A percentile compares a stretch with the other conserved stretches of the same genome.
These are phyloP conservation scores for Ceratina australensis DNA, from an alignment of 1,140 invertebrate genomes.

Conservation along the genomic window DNA sequence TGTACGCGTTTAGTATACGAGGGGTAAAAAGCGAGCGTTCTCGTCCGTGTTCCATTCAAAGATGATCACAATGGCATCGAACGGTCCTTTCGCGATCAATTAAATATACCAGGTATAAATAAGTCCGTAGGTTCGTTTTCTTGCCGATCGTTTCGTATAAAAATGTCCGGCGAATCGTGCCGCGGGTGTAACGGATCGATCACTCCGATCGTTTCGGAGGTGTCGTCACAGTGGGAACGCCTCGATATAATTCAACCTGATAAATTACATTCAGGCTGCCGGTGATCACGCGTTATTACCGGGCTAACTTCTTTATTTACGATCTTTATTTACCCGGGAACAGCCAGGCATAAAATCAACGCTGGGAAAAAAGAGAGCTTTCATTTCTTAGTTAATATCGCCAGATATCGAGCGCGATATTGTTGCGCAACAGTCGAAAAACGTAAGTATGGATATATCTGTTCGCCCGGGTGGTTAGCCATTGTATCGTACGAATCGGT, in stretches of 20 bases:
- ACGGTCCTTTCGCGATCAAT: constrained; percentile 35
- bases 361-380: not conserved
- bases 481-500: not conserved
- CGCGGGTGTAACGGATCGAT: constrained; percentile 34
- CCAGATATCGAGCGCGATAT: no score
- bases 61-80: constrained; percentile 22
- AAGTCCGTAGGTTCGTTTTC: not conserved
- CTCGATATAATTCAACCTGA: constrained; percentile 48
- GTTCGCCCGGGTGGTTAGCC: not conserved
- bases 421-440: no score
- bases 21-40: not conserved
- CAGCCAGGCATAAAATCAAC: not conserved
- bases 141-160: not conserved
- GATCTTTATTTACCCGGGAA: constrained; percentile 31
- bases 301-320: constrained; percentile 50
- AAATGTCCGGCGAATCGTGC: constrained; percentile 30
- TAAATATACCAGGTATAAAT: constrained; percentile 47
- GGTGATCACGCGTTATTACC: constrained; percentile 33
- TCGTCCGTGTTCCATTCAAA: constrained; percentile 31
- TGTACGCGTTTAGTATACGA: constrained; percentile 1
- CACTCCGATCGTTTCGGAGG: constrained; percentile 28
- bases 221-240: constrained; percentile 5
- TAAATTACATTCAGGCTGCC: constrained; percentile 43
- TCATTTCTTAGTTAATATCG: not conserved
- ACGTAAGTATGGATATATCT: not conserved